Percentiles rank a stretch among this genome's conserved stretches.
Evolutionary conservation across 1,140 invertebrate species (phyloP).

Genomic region (Drosophila neocordata): DNA sequence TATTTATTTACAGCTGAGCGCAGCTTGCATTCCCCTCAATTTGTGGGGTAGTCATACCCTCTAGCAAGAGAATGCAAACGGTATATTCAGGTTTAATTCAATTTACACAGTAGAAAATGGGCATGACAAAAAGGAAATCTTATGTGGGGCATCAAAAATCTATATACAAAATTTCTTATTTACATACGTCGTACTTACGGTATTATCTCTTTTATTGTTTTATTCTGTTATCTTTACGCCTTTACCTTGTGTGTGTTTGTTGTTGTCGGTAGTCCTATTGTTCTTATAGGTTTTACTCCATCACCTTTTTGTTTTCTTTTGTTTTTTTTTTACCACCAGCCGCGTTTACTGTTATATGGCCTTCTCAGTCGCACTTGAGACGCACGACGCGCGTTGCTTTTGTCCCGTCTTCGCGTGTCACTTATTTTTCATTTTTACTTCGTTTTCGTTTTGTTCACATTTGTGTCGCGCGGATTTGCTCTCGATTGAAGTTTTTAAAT

Average conservation of each 20-base stretch:
- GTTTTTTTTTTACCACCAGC: slow-evolving; percentile 19
- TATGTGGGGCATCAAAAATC: too few species aligned
- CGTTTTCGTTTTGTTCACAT: not conserved
- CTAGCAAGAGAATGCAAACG: not conserved
- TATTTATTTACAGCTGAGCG: slow-evolving; percentile 54
- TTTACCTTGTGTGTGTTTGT: slow-evolving; percentile 26
- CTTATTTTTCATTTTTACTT: slow-evolving; percentile 7
- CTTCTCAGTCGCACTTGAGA: slow-evolving; percentile 1
- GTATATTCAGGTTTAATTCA: not conserved
- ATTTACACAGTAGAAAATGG: too few species aligned
- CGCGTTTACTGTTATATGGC: not conserved
- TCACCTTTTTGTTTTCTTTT: slow-evolving; percentile 14
- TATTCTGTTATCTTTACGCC: slow-evolving; percentile 15
- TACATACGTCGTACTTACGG: not conserved
- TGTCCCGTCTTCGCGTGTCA: not conserved
- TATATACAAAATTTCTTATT: too few species aligned
- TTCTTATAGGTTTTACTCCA: slow-evolving; percentile 23
- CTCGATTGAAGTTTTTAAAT: slow-evolving; percentile 10
- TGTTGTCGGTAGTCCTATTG: slow-evolving; percentile 5
- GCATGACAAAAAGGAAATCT: too few species aligned
- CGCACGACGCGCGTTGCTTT: not conserved
- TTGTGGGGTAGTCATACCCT: not conserved
- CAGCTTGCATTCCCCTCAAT: slow-evolving; percentile 32
- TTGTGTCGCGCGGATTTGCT: slow-evolving; percentile 16
- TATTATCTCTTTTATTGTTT: not conserved